Conservation (phyloP, 2,797 vertebrate species). For the Megaceryle alcyon region DNA sequence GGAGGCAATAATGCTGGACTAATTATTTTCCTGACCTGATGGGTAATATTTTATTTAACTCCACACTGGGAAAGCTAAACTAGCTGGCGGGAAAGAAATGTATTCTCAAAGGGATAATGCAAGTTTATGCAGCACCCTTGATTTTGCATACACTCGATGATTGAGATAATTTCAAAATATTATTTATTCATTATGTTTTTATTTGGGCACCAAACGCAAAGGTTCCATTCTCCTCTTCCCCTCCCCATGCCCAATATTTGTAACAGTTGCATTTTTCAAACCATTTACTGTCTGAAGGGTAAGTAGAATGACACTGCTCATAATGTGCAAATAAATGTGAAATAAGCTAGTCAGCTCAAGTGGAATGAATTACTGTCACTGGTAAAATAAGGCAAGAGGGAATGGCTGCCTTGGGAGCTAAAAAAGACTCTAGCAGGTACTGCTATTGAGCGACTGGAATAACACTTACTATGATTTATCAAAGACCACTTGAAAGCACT, state of each 20-base stretch:
- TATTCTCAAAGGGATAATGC: slow-evolving; percentile 63
- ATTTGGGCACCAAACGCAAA: slow-evolving; percentile 55
- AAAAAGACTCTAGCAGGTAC: slow-evolving; percentile 76
- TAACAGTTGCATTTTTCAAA: slow-evolving; percentile 77
- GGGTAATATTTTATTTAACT: slow-evolving; percentile 82
- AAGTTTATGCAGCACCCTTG: slow-evolving; percentile 69
- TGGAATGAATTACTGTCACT: slow-evolving; percentile 79
- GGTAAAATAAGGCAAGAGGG: slow-evolving; percentile 77
- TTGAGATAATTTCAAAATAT: slow-evolving; percentile 71
- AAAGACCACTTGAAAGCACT: slow-evolving; percentile 92
- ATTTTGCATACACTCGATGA: slow-evolving; percentile 62
- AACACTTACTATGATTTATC: slow-evolving; percentile 87
- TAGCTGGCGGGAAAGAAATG: slow-evolving; percentile 61
- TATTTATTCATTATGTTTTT: slow-evolving; percentile 78
- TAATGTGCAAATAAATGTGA: slow-evolving; percentile 78
- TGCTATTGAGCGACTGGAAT: slow-evolving; percentile 82
- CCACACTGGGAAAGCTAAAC: slow-evolving; percentile 62
- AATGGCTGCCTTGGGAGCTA: slow-evolving; percentile 80
- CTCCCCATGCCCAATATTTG: slow-evolving; percentile 64
- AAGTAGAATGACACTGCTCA: slow-evolving; percentile 77
- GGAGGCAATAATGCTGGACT: slow-evolving; percentile 78
- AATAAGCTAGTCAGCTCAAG: slow-evolving; percentile 76
- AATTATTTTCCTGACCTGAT: slow-evolving; percentile 83
- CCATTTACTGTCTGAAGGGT: slow-evolving; percentile 75
- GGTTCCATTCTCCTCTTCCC: slow-evolving; percentile 37